A percentile compares a stretch with the other conserved stretches of the same genome.
Conservation (phyloP, 2,888 invertebrate species). For the Apamea monoglypha region DNA sequence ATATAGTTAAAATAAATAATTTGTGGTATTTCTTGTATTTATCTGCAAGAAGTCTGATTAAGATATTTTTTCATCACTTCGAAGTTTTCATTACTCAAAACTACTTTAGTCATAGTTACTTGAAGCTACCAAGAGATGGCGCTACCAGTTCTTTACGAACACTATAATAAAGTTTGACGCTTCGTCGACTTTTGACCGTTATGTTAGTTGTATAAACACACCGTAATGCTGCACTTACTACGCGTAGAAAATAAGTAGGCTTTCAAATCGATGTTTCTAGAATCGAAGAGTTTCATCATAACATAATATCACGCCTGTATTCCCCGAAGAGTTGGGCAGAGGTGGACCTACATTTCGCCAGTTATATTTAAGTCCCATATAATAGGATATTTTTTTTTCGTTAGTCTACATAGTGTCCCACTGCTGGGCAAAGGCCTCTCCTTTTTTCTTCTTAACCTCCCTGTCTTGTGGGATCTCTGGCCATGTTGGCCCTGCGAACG, state of each 20-base stretch:
- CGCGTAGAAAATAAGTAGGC: not conserved
- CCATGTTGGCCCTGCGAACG: no score
- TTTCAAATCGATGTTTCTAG: conserved; percentile 3
- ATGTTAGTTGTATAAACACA: not conserved
- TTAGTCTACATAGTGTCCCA: no score
- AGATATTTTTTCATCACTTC: not conserved
- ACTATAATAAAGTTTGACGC: conserved; percentile 21
- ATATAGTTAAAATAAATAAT: not conserved
- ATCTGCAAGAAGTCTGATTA: not conserved
- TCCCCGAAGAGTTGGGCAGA: no score
- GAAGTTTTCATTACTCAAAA: not conserved
- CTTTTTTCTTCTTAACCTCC: no score
- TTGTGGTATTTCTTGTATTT: not conserved
- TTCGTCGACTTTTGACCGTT: conserved; percentile 12
- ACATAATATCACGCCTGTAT: no score
- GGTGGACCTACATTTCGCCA: no score
- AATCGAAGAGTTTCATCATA: not conserved
- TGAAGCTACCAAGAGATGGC: conserved; percentile 57
- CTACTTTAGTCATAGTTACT: not conserved
- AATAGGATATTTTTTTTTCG: no score
- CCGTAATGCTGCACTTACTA: not conserved
- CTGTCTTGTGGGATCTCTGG: no score
- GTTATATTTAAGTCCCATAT: no score
- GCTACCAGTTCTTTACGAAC: conserved; percentile 42
- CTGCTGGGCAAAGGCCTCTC: no score